These are phyloP conservation scores for Antheraea yamamai DNA, from an alignment of 2,888 invertebrate genomes.

Conservation along the genomic window DNA sequence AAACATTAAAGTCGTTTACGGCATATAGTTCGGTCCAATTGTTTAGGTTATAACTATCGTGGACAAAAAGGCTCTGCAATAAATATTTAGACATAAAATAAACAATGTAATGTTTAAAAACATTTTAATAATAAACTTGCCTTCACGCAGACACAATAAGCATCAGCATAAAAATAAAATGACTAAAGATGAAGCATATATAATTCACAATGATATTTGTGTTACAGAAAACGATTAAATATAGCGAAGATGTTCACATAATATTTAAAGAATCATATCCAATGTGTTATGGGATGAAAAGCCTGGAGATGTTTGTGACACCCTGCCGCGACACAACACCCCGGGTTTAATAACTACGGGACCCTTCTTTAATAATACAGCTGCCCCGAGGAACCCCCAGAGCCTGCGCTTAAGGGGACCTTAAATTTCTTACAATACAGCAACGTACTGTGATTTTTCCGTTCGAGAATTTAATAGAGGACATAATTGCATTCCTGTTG, in stretches of 20 bases:
- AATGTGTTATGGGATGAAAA: slow-evolving; percentile 42
- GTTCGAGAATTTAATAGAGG: slow-evolving; percentile 50
- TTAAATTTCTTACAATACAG: slow-evolving; percentile 50
- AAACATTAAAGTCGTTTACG: too few species aligned
- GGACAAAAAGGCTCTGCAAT: too few species aligned
- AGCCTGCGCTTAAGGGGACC: slow-evolving; percentile 55
- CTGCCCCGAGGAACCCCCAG: slow-evolving; percentile 60
- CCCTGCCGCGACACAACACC: slow-evolving; percentile 53
- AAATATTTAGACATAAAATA: too few species aligned
- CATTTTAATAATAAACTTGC: too few species aligned
- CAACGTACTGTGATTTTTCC: slow-evolving; percentile 61
- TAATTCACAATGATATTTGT: not conserved
- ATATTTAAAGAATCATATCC: slow-evolving; percentile 34
- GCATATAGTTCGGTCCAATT: too few species aligned
- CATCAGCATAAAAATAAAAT: not conserved
- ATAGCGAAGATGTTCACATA: not conserved
- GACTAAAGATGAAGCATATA: not conserved
- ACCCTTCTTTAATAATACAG: slow-evolving; percentile 75
- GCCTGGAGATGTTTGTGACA: slow-evolving; percentile 64
- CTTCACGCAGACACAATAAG: too few species aligned
- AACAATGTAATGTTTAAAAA: too few species aligned
- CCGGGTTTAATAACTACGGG: slow-evolving; percentile 69
- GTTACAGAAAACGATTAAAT: not conserved
- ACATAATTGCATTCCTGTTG: slow-evolving; percentile 51
- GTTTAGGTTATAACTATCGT: too few species aligned